A percentile compares a stretch with the other conserved stretches of the same genome.
These are phyloP conservation scores for Andricus quercusramuli DNA, from an alignment of 2,888 invertebrate genomes.

Conservation along the genomic window DNA sequence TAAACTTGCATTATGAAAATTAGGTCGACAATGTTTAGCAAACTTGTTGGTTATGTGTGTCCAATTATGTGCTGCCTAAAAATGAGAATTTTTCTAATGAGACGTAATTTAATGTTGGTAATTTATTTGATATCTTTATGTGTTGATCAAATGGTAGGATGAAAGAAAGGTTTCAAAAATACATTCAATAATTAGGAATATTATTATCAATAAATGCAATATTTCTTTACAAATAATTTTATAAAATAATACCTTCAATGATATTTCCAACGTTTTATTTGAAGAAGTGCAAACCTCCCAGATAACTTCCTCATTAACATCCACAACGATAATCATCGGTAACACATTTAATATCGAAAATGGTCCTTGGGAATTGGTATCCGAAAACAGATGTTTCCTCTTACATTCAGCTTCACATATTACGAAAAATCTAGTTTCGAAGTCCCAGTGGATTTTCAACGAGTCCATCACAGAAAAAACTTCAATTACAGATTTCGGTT, in stretches of 20 bases:
- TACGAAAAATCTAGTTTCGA: background rate
- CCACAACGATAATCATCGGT: background rate
- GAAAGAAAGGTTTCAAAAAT: no score
- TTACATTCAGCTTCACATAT: conserved; percentile 8
- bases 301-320: background rate
- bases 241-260: background rate
- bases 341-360: background rate
- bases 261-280: background rate
- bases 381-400: background rate
- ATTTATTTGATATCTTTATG: no score
- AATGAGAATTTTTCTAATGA: background rate
- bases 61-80: background rate
- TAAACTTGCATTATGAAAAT: background rate
- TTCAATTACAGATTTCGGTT: background rate
- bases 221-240: background rate
- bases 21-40: background rate
- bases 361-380: background rate
- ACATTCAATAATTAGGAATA: no score
- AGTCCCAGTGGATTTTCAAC: background rate
- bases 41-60: background rate
- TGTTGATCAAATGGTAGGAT: no score
- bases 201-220: background rate
- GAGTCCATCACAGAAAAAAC: background rate
- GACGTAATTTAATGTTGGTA: no score
- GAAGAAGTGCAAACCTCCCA: background rate